Percentiles rank a stretch among this genome's conserved stretches.
phyloP scores from a whole-genome alignment of 2,113 vertebrate species.

The Callospermophilus lateralis region DNA sequence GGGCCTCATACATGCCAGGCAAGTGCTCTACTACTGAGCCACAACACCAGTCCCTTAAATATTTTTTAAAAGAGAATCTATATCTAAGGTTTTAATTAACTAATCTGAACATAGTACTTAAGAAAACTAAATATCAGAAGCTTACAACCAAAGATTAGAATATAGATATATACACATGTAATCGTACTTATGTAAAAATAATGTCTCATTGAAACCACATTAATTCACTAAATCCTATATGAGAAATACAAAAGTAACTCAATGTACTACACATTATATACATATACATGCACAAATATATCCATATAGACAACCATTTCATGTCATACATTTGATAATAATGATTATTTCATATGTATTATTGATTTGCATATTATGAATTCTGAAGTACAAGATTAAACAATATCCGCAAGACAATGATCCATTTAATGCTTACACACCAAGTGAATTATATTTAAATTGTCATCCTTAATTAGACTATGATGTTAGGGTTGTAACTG shows the following conservation, averaged over 20 bases:
- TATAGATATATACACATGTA: background rate
- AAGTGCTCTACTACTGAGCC: no score
- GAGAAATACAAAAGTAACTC: background rate
- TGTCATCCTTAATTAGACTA: background rate
- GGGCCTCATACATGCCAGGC: no score
- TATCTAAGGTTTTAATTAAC: background rate
- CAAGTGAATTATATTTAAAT: slow-evolving; percentile 15
- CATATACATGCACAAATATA: background rate
- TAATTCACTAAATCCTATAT: background rate
- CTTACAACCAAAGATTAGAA: background rate
- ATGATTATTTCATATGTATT: background rate
- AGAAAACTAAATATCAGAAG: slow-evolving; percentile 37
- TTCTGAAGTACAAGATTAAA: slow-evolving; percentile 1
- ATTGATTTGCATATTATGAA: background rate
- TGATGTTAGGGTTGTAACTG: background rate
- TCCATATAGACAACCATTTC: background rate
- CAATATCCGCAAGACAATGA: background rate
- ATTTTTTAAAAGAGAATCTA: background rate
- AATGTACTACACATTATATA: background rate
- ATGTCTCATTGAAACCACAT: background rate
- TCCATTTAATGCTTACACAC: background rate
- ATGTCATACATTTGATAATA: background rate
- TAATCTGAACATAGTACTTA: slow-evolving; percentile 6
- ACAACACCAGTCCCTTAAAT: no score
- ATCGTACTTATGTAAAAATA: background rate